phyloP scores from a whole-genome alignment of 1,140 invertebrate genomes.

The Homarus americanus region DNA sequence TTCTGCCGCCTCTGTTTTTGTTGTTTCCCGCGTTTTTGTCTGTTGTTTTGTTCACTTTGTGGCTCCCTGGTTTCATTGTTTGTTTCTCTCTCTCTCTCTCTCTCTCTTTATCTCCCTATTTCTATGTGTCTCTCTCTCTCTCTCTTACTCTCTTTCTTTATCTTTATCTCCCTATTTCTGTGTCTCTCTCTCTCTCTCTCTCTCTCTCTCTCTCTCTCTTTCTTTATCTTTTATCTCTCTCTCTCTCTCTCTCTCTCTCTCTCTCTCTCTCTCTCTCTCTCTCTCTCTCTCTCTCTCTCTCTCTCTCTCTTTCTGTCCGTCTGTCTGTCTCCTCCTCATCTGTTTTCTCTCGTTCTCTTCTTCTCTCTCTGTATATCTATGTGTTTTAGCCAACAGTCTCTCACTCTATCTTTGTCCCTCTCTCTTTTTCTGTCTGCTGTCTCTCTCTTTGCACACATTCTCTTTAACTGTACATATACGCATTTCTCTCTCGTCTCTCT shows the following conservation, averaged over 20 bases:
- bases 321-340: not conserved
- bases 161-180: not conserved
- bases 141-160: not conserved
- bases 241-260: not conserved
- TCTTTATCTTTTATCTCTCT: not conserved
- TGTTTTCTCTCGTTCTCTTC: not conserved
- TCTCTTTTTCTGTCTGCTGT: not conserved
- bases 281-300: conserved; percentile 12
- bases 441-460: not conserved
- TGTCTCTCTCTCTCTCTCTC: not conserved
- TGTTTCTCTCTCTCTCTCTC: no score
- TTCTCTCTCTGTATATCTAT: no score
- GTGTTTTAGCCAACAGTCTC: not conserved
- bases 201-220: not conserved
- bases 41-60: no score
- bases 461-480: no score
- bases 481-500: no score
- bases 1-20: no score
- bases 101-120: no score
- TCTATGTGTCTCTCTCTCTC: not conserved
- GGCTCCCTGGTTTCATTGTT: not conserved
- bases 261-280: not conserved
- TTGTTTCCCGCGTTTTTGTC: no score
- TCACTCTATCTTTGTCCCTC: not conserved
- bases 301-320: not conserved